Evolutionary conservation across 2,888 invertebrate species (phyloP), one percentile per base, ranked within the genome.

Genomic region (Harpagoxenus sublaevis): DNA sequence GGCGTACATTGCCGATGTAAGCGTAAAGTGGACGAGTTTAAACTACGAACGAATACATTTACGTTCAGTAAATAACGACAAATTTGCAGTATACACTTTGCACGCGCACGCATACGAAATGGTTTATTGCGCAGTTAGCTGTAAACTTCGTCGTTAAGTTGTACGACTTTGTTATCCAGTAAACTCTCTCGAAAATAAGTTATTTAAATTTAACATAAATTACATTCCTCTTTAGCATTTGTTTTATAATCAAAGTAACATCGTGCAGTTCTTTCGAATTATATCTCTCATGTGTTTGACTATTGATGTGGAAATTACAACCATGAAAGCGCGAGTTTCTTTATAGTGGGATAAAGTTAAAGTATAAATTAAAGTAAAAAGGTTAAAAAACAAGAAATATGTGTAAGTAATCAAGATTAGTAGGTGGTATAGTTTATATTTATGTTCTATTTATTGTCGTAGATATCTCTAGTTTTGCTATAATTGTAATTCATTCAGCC

Each of bases 251-350:
- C 53, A 12, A 65, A 35, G n/a, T 4, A 39, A 28, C 2, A 42
- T 18, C 3, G 6, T 10, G 12, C 18, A n/a, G 1, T 45, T 10
- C 8, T 63, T 31, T 48, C n/a, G n/a, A 18, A 60, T 75, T 75
- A 48, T 51, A 10, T 48, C 48, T n/a, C n/a, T 57, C 12, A 15
- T n/a, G 62, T 31, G 35, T 23, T 39, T 45, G n/a, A 23, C 4
- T n/a, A 35, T n/a, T 9, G n/a, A 62, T 48, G 35, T 42, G n/a
- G n/a, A 75, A 74, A 48, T 42, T 75, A 62, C 62, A 57, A 63
- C 9, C 2, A 23, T 10, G 28, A 35, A 31, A 63, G 10, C 3
- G 10, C 35, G 5, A 63, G 31, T 63, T 35, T 63, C 4, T 62
- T 60, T 63, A 35, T 35, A 35, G 35, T 39, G n/a, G 5, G 23